phyloP scores from a whole-genome alignment of 2,113 vertebrate genomes.

The Spheniscus mendiculus region DNA sequence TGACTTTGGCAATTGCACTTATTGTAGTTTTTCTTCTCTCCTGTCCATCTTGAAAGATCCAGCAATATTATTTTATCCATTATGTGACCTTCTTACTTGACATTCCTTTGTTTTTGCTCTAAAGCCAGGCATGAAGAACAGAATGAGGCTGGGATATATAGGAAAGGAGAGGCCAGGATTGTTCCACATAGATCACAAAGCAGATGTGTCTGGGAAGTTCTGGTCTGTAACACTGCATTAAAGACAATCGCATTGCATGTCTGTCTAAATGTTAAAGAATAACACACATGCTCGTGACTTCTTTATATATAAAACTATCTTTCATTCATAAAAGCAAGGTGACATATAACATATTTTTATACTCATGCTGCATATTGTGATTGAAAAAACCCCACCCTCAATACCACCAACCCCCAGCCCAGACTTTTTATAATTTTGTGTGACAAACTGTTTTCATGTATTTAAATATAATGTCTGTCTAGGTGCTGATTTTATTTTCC shows the following conservation, averaged over 20 bases:
- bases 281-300: neutral
- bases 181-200: neutral
- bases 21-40: neutral
- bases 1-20: neutral
- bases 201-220: neutral
- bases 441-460: neutral
- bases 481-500: slow-evolving; percentile 2
- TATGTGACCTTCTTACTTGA: neutral
- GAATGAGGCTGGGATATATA: neutral
- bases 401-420: neutral
- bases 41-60: neutral
- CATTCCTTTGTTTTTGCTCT: neutral
- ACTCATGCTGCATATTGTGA: neutral
- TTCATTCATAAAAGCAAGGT: neutral
- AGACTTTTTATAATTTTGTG: neutral
- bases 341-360: neutral
- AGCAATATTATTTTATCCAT: neutral
- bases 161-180: neutral
- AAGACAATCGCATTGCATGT: neutral
- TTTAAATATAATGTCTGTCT: neutral
- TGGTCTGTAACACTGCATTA: neutral
- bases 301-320: neutral
- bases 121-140: neutral
- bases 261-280: neutral
- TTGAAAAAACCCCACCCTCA: neutral